Percentiles rank a stretch among this genome's conserved stretches.
These are phyloP conservation scores for Aspidiotus destructor DNA, from an alignment of 2,888 invertebrate species.

Conservation along the genomic window DNA sequence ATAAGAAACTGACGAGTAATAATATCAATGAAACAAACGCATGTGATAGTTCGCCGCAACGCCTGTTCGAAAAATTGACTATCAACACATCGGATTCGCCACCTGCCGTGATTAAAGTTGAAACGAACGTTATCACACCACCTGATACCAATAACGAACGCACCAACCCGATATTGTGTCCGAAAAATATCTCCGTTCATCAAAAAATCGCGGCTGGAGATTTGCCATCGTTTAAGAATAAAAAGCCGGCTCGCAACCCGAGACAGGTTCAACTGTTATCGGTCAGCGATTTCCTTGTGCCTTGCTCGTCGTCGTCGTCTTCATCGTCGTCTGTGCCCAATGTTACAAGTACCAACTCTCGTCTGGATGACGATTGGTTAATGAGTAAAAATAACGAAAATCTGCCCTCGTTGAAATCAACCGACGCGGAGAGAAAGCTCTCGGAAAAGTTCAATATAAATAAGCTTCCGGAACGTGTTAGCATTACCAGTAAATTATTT, in stretches of 20 bases:
- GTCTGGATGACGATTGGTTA: constrained; percentile 37
- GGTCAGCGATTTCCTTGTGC: constrained; percentile 3
- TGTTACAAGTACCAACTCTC: not conserved
- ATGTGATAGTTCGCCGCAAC: constrained; percentile 22
- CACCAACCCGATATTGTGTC: not conserved
- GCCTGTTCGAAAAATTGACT: constrained; percentile 14
- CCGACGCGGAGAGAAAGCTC: not conserved
- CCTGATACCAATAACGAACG: constrained; percentile 28
- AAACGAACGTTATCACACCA: constrained; percentile 19
- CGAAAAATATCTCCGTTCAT: not conserved
- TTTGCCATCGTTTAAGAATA: not conserved
- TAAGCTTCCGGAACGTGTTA: not conserved
- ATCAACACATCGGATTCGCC: not conserved
- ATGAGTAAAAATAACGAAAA: constrained; percentile 36
- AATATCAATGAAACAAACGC: constrained; percentile 6
- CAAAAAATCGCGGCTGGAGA: not conserved
- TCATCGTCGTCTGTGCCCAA: constrained; percentile 3
- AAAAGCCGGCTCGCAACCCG: not conserved
- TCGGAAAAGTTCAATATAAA: not conserved
- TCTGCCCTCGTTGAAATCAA: constrained; percentile 34
- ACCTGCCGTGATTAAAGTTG: not conserved
- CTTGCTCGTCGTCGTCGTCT: not conserved
- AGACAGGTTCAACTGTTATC: not conserved
- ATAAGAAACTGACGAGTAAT: too few relatives aligned
- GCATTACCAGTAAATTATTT: not conserved